These are phyloP conservation scores for Acromyrmex echinatior DNA, from an alignment of 1,140 invertebrate species.

Conservation along the genomic window DNA sequence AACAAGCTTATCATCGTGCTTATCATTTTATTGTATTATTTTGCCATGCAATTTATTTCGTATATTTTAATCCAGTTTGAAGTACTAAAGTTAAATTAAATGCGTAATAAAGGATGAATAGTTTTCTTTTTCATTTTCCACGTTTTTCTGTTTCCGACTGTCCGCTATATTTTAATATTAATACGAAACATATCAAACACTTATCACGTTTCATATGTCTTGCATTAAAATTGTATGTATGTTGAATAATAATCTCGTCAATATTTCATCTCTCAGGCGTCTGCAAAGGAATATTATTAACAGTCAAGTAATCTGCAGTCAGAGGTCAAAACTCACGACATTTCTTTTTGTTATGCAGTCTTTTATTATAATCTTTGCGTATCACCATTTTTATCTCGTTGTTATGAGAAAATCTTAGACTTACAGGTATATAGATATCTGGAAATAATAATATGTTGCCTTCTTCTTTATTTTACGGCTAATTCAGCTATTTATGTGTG, in stretches of 20 bases:
- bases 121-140: background rate
- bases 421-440: background rate
- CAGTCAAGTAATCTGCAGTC: constrained; percentile 49
- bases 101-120: background rate
- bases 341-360: background rate
- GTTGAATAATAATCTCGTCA: constrained; percentile 32
- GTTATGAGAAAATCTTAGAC: background rate
- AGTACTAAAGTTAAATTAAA: background rate
- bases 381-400: background rate
- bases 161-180: background rate
- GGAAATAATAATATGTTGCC: background rate
- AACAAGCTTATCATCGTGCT: background rate
- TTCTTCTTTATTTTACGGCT: background rate
- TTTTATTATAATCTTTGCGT: background rate
- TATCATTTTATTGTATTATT: constrained; percentile 37
- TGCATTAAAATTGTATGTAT: background rate
- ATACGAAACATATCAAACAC: background rate
- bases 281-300: constrained; percentile 25
- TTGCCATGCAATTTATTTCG: constrained; percentile 15
- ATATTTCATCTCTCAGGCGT: constrained; percentile 22
- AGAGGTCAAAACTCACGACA: constrained; percentile 16
- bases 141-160: background rate
- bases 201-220: constrained; percentile 22
- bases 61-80: constrained; percentile 1
- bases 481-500: constrained; percentile 2